Evolutionary conservation across 2,888 invertebrate species (phyloP).

Genomic region (Drosophila acutilabella): DNA sequence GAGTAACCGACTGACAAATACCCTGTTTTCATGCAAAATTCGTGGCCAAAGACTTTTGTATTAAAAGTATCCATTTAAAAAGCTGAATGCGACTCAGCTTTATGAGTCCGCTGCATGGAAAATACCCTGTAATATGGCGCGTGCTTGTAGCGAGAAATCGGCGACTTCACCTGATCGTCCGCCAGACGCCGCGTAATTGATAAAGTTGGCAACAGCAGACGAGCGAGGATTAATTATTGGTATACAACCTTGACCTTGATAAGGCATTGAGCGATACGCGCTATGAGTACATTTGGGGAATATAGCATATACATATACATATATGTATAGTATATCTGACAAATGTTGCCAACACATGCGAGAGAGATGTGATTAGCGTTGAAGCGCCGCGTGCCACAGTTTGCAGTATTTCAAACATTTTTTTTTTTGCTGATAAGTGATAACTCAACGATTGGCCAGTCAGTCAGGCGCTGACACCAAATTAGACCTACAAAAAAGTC

Average conservation of each 20-base stretch:
- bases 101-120: too few species aligned
- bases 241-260: slow-evolving; percentile 66
- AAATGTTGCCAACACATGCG: slow-evolving; percentile 52
- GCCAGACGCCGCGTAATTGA: slow-evolving; percentile 18
- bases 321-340: not conserved
- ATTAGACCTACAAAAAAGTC: slow-evolving; percentile 60
- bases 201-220: slow-evolving; percentile 54
- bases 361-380: slow-evolving; percentile 62
- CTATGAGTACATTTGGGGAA: not conserved
- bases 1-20: not conserved
- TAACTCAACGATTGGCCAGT: slow-evolving; percentile 51
- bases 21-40: not conserved
- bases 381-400: slow-evolving; percentile 58
- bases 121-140: slow-evolving; percentile 18
- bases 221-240: slow-evolving; percentile 22
- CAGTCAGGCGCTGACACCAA: slow-evolving; percentile 61
- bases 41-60: too few species aligned
- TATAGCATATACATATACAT: not conserved
- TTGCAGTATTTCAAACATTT: slow-evolving; percentile 1
- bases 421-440: slow-evolving; percentile 55
- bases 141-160: slow-evolving; percentile 47
- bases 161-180: slow-evolving; percentile 43
- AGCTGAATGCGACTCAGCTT: too few species aligned
- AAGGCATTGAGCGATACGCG: slow-evolving; percentile 33
- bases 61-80: too few species aligned